Base-by-base conservation (phyloP, 2,797 vertebrate genomes). In the Chlorospingus semifuscus region DNA sequence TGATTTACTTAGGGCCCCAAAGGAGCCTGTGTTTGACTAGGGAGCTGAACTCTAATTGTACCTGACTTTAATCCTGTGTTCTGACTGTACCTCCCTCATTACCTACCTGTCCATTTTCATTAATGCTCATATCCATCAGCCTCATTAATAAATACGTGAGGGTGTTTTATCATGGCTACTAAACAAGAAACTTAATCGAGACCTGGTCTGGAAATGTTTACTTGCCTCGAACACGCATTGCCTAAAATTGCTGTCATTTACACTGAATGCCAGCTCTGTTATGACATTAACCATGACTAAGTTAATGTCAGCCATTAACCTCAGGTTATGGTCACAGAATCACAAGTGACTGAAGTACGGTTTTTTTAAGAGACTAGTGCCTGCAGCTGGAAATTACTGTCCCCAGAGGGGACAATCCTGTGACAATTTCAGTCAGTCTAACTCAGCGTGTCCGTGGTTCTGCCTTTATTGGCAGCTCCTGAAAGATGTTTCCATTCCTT, bases 31-130 rank as follows among this genome's bases (percentile, higher is more conserved):
- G 61, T 95, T 94, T 93, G 65, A 91, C 66, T 63, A 91, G 91
- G 93, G 90, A 97, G 52, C 93, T 96, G 92, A 94, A 93, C 90
- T 96, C 91, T 89, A 96, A 83, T 96, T 95, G 92, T 85, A 93
- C 87, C 92, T 88, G 75, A 95, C 91, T 95, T 91, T 88, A 93
- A 89, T 96, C 84, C 87, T 89, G 4, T 94, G 93, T 93, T 94
- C 92, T 89, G 77, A 74, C 68, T 94, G 90, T 68, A 95, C 88
- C 90, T 95, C 83, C 96, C 89, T 94, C 94, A 87, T 94, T 96
- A 91, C 69, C 91, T 90, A 71, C 55, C 84, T 69, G 89, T 92
- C 94, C 78, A 66, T 97, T 95, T 96, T 95, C 90, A 96, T 96
- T 93, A 97, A 72, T 12, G 7, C 37, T 83, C 68, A 27, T 93